phyloP scores from a whole-genome alignment of 2,113 vertebrate species.

The Murina feae region DNA sequence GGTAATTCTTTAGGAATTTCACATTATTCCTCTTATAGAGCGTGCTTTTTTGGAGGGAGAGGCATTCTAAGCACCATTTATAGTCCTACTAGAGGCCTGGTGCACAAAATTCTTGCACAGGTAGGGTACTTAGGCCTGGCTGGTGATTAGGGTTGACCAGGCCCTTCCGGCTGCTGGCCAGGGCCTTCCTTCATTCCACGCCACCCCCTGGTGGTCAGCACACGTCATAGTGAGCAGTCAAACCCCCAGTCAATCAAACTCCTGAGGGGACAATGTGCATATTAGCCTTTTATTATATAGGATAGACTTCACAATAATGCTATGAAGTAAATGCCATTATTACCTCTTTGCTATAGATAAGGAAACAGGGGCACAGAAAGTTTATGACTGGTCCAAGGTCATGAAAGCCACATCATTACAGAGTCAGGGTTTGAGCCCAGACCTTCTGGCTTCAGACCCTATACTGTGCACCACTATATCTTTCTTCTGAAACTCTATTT shows the following conservation, averaged over 20 bases:
- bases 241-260: too few relatives aligned
- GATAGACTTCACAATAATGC: not conserved
- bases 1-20: not conserved
- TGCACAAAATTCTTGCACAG: too few relatives aligned
- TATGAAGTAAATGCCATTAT: not conserved
- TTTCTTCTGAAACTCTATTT: not conserved
- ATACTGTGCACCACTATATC: not conserved
- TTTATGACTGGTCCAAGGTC: not conserved
- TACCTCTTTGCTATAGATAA: not conserved
- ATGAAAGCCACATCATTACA: not conserved
- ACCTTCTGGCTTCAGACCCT: not conserved
- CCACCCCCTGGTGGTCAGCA: too few relatives aligned
- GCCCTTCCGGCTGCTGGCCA: too few relatives aligned
- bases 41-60: too few relatives aligned
- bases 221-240: too few relatives aligned
- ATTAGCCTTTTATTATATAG: too few relatives aligned
- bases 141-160: too few relatives aligned
- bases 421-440: not conserved
- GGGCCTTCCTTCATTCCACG: too few relatives aligned
- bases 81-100: not conserved
- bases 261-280: too few relatives aligned
- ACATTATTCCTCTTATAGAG: not conserved
- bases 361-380: not conserved
- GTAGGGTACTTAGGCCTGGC: too few relatives aligned
- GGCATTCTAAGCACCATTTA: not conserved